These are phyloP conservation scores for Caenorhabditis brenneri DNA, from an alignment of 1,140 invertebrate species.

Conservation along the genomic window DNA sequence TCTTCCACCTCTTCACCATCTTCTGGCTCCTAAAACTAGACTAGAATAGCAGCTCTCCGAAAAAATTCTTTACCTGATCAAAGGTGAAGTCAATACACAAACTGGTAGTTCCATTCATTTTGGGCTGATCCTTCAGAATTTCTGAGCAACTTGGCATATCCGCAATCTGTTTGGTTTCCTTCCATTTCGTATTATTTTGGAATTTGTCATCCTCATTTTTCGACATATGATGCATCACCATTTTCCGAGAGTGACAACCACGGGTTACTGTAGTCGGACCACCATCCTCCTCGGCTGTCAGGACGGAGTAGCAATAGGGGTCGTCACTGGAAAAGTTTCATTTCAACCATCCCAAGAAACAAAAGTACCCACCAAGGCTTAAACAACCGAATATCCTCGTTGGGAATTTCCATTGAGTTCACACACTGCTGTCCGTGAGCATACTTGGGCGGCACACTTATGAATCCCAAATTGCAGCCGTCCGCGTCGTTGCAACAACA, in stretches of 20 bases:
- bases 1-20: slow-evolving; percentile 3
- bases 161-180: slow-evolving; percentile 32
- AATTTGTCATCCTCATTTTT: slow-evolving; percentile 45
- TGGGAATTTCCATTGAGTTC: slow-evolving; percentile 39
- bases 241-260: slow-evolving; percentile 46
- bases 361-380: slow-evolving; percentile 26
- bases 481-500: slow-evolving; percentile 51
- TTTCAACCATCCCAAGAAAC: background rate
- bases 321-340: slow-evolving; percentile 1
- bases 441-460: slow-evolving; percentile 35
- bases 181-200: slow-evolving; percentile 49
- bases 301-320: background rate
- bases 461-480: slow-evolving; percentile 46
- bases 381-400: slow-evolving; percentile 35
- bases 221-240: slow-evolving; percentile 49
- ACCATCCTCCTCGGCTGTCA: slow-evolving; percentile 31
- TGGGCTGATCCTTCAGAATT: background rate
- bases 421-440: slow-evolving; percentile 22
- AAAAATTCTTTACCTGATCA: background rate
- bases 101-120: slow-evolving; percentile 29
- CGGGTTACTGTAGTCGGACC: slow-evolving; percentile 45
- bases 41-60: background rate
- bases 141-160: slow-evolving; percentile 32
- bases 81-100: slow-evolving; percentile 38
- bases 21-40: background rate